These are phyloP conservation scores for Haliclona indistincta DNA, from an alignment of 37 sponge, comb jelly and placozoan genomes.

Conservation along the genomic window DNA sequence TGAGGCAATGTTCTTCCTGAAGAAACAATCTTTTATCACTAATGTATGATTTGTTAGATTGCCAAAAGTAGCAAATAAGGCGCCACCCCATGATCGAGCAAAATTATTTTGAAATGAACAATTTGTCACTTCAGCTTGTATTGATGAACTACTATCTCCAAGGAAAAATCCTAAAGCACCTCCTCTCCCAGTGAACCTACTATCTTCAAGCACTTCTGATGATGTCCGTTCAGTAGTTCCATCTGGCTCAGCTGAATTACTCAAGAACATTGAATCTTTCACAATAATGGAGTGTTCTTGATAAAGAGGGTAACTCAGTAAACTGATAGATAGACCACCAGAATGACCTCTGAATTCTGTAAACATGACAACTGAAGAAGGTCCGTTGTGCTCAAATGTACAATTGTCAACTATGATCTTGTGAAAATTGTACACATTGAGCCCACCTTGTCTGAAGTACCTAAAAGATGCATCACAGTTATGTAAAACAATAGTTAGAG, in stretches of 20 bases:
- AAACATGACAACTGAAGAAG: not conserved
- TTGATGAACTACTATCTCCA: not conserved
- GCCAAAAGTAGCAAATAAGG: too few species aligned
- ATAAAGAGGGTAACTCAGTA: too few species aligned
- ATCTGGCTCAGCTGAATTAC: not conserved
- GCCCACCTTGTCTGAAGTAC: constrained; percentile 12
- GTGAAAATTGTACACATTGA: constrained; percentile 45
- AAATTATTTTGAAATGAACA: too few species aligned
- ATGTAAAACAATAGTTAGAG: too few species aligned
- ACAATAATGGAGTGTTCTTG: not conserved
- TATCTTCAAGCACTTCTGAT: not conserved
- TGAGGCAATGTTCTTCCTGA: too few species aligned
- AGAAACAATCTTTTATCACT: too few species aligned
- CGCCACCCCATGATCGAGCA: too few species aligned
- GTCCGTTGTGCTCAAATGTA: constrained; percentile 26
- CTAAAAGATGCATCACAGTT: too few species aligned
- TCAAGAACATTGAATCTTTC: not conserved
- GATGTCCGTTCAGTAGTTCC: not conserved
- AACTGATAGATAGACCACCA: constrained; percentile 39
- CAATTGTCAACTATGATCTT: constrained; percentile 2
- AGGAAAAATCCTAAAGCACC: constrained; percentile 18
- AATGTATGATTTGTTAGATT: too few species aligned
- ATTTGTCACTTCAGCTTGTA: too few species aligned
- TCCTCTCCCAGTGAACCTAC: constrained; percentile 32
- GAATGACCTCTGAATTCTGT: constrained; percentile 35